phyloP scores from a whole-genome alignment of 2,113 vertebrate genomes.

The Otocyon megalotis region DNA sequence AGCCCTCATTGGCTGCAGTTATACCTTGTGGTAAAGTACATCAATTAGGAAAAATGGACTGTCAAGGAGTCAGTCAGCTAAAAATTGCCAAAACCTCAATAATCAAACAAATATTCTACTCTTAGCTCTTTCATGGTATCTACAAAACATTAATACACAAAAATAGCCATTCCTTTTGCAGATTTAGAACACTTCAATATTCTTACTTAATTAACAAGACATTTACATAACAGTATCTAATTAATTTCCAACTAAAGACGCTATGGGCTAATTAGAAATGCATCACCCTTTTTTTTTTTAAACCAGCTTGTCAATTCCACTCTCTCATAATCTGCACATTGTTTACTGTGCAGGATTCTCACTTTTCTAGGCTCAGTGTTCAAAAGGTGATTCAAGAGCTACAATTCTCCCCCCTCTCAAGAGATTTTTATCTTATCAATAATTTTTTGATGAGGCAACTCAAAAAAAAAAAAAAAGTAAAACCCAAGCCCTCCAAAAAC shows the following conservation, averaged over 20 bases:
- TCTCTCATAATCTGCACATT: slow-evolving; percentile 69
- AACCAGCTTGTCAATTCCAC: slow-evolving; percentile 82
- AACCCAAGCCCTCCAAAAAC: neutral
- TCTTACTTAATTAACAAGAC: slow-evolving; percentile 86
- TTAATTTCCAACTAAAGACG: slow-evolving; percentile 84
- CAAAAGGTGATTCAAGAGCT: slow-evolving; percentile 28
- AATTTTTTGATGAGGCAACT: neutral
- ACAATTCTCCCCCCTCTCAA: neutral
- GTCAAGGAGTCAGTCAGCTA: slow-evolving; percentile 72
- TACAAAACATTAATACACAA: slow-evolving; percentile 77
- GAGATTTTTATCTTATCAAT: slow-evolving; percentile 16
- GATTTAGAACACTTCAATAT: slow-evolving; percentile 83
- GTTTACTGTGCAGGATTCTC: slow-evolving; percentile 72
- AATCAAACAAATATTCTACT: slow-evolving; percentile 77
- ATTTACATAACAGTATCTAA: slow-evolving; percentile 87
- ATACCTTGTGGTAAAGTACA: slow-evolving; percentile 68
- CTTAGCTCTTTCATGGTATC: slow-evolving; percentile 59
- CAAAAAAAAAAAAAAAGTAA: neutral
- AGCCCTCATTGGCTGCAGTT: slow-evolving; percentile 42
- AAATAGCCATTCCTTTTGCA: slow-evolving; percentile 77
- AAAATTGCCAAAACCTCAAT: slow-evolving; percentile 71
- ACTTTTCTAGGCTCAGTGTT: slow-evolving; percentile 41
- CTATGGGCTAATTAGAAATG: slow-evolving; percentile 83
- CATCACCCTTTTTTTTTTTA: slow-evolving; percentile 76
- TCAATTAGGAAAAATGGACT: slow-evolving; percentile 76